Evolutionary conservation across 1,140 invertebrate species (phyloP), one percentile per base, ranked within the genome.

Genomic region (Brevipalpus yothersi): DNA sequence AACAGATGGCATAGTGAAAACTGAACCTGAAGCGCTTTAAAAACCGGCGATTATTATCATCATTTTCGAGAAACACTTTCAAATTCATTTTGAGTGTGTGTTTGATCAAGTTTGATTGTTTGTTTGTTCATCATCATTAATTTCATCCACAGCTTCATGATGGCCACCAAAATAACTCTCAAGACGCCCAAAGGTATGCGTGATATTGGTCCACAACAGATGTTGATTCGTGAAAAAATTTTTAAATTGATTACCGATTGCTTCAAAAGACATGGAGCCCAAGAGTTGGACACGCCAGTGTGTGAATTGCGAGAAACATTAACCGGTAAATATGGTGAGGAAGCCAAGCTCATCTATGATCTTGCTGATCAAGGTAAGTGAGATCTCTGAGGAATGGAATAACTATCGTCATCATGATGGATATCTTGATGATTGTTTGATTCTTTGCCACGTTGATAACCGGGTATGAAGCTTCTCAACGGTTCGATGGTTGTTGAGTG

Each of bases 321-420:
- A 41, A 95, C 91, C 53, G 94, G 92, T 53, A 99, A 99, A 76
- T 99, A 99, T 77, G 95, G 95, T 4, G 94, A 98, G 75, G 95
- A 99, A 73, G 90, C 92, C 0, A 99, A 99, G 71, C 73, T 99
- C 0, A 97, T 99, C 56, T 99, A 96, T 73, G 93, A 99, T 72
- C 73, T 99, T 10, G 88, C 86, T 69, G 93, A 99, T 75, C 93
- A 99, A 75, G 94, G 61, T 60, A 12, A 40, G 13, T n/a, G 7
- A 23, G 17, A 21, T 21, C 13, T 9, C 39, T 17, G 15, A 1
- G 13, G 11, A 41, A 21, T 49, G n/a, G n/a, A n/a, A n/a, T n/a
- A n/a, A n/a, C n/a, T 5, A 31, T 31, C 31, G 31, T 31, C 31
- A 5, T 31, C 31, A 31, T 3, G 5, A 31, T 31, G 31, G 2